Percentiles rank a stretch among this genome's conserved stretches.
These are phyloP conservation scores for Aurelia coerulea DNA, from an alignment of 30 jellyfish, hydroid and myxozoan genomes.

Conservation along the genomic window DNA sequence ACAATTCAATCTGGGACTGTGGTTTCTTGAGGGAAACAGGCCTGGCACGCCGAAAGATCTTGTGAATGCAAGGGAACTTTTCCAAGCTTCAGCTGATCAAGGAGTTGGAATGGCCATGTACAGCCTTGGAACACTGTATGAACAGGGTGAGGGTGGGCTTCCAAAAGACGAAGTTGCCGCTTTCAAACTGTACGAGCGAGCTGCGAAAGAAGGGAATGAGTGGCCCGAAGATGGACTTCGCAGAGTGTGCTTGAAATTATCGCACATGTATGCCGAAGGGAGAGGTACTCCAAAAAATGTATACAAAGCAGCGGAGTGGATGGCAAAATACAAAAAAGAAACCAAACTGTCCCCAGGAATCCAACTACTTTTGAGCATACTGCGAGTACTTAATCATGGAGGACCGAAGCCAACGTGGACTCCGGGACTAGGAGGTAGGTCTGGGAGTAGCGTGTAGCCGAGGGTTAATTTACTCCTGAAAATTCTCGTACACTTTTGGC, in stretches of 20 bases:
- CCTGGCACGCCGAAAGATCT: conserved; percentile 46
- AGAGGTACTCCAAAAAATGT: conserved; percentile 17
- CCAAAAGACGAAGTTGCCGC: conserved; percentile 25
- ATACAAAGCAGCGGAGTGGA: conserved; percentile 19
- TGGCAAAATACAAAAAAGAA: conserved; percentile 35
- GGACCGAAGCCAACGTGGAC: background rate
- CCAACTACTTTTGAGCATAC: background rate
- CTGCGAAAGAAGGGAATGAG: conserved; percentile 17
- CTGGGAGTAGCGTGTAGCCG: too few species aligned
- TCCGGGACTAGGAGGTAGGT: too few species aligned
- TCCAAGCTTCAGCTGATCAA: conserved; percentile 23
- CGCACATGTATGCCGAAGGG: conserved; percentile 30
- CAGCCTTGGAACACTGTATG: conserved; percentile 31
- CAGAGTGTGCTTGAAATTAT: conserved; percentile 11
- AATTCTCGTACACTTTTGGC: too few species aligned
- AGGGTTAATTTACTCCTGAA: too few species aligned
- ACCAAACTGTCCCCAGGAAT: background rate
- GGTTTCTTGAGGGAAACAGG: conserved; percentile 53
- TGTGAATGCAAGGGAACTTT: conserved; percentile 25
- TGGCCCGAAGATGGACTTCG: conserved; percentile 41
- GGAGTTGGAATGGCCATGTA: conserved; percentile 38
- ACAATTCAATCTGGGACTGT: conserved; percentile 29
- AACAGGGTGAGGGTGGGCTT: conserved; percentile 31
- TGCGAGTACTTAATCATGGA: conserved; percentile 18
- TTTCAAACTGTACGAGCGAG: conserved; percentile 24